Evolutionary conservation across 1,140 invertebrate genomes (phyloP).

Genomic region (Amphibalanus amphitrite): DNA sequence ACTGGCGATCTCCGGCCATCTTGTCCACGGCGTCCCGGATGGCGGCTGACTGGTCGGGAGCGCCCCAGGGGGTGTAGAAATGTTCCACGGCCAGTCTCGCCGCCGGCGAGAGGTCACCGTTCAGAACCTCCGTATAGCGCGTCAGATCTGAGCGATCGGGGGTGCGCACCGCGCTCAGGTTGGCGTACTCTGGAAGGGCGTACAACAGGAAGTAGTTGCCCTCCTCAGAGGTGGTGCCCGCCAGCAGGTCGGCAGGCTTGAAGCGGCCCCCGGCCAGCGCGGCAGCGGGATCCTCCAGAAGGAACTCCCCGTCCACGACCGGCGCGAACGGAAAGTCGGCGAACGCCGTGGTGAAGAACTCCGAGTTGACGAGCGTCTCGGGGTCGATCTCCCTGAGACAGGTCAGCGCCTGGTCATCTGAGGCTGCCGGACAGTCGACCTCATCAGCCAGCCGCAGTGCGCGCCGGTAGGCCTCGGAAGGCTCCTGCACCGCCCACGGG

Average conservation of each 20-base stretch:
- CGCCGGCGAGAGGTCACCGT: too few species aligned
- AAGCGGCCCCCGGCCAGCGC: constrained; percentile 12
- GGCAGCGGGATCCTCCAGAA: constrained; percentile 12
- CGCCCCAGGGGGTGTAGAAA: constrained; percentile 82
- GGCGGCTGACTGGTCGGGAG: constrained; percentile 60
- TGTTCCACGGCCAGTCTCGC: constrained; percentile 20
- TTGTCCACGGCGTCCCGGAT: constrained; percentile 74
- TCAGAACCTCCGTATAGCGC: too few species aligned
- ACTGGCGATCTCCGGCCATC: constrained; percentile 90
- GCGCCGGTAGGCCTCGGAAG: too few species aligned
- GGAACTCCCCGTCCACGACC: constrained; percentile 15
- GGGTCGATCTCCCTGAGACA: too few species aligned
- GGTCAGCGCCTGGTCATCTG: too few species aligned
- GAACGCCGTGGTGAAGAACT: too few species aligned
- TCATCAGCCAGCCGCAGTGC: too few species aligned
- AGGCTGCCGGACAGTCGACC: too few species aligned
- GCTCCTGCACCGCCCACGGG: constrained; percentile 8
- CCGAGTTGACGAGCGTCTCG: too few species aligned
- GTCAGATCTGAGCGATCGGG: too few species aligned
- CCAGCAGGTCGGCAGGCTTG: constrained; percentile 13
- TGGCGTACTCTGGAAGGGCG: too few species aligned
- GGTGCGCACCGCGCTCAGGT: too few species aligned
- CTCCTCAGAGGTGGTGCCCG: constrained; percentile 16
- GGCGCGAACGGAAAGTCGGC: constrained; percentile 13
- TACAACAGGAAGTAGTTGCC: background rate